A percentile compares a stretch with the other conserved stretches of the same genome.
Evolutionary conservation across 2,113 vertebrate genomes (phyloP).

Genomic region (Penelope pileata): DNA sequence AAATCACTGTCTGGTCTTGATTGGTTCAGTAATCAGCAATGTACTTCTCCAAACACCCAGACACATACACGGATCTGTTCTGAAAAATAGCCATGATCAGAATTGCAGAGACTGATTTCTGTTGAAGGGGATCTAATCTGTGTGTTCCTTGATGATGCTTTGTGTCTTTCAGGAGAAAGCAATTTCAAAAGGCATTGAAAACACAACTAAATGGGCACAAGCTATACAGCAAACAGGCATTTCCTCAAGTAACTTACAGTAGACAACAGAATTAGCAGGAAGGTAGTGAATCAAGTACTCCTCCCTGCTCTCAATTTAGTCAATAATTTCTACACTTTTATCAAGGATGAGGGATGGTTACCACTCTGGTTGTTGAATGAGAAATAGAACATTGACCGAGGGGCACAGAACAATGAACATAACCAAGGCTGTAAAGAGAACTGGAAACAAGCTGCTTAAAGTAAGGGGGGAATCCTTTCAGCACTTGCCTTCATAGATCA

Average conservation of each 20-base stretch:
- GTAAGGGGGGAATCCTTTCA: neutral
- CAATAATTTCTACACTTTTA: neutral
- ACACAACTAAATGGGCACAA: neutral
- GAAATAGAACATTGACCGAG: constrained; percentile 1
- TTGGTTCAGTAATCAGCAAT: neutral
- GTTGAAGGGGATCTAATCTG: neutral
- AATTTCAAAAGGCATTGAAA: neutral
- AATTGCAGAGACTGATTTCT: neutral
- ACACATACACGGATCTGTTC: neutral
- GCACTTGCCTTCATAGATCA: neutral
- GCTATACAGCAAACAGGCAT: neutral
- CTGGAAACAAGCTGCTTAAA: neutral
- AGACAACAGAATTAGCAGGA: neutral
- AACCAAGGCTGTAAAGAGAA: neutral
- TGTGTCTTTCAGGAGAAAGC: neutral
- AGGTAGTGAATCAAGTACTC: neutral
- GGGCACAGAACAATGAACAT: neutral
- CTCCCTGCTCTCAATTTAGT: neutral
- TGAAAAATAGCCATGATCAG: neutral
- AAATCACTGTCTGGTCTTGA: constrained; percentile 2
- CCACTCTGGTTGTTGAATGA: neutral
- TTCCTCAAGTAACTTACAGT: neutral
- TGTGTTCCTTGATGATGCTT: neutral
- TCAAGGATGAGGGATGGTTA: neutral
- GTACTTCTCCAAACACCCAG: neutral